These are phyloP conservation scores for human (Homo sapiens) DNA, from an alignment of 2,113 vertebrate genomes.

Conservation along the genomic window GRCh38 chr12:31503501-31504000, in stretches of 20 bases:
- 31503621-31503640: not conserved
- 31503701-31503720: not conserved
- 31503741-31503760: not conserved
- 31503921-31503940: not conserved
- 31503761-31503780: not conserved
- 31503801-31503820: not conserved
- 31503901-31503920: not conserved
- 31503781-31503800: no score
- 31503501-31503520: no score
- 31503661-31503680: not conserved
- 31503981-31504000: conserved; percentile 10
- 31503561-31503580: not conserved
- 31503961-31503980: not conserved
- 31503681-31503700: not conserved
- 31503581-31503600: not conserved
- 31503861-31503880: not conserved
- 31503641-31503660: not conserved
- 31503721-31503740: not conserved
- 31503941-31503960: not conserved
- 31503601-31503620: not conserved
- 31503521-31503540: no score
- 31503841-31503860: not conserved
- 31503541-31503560: no score
- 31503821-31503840: not conserved
- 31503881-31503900: not conserved